Evolutionary conservation across 30 jellyfish, hydroid and myxozoan species (phyloP).

Genomic region (Aurelia sp.): DNA sequence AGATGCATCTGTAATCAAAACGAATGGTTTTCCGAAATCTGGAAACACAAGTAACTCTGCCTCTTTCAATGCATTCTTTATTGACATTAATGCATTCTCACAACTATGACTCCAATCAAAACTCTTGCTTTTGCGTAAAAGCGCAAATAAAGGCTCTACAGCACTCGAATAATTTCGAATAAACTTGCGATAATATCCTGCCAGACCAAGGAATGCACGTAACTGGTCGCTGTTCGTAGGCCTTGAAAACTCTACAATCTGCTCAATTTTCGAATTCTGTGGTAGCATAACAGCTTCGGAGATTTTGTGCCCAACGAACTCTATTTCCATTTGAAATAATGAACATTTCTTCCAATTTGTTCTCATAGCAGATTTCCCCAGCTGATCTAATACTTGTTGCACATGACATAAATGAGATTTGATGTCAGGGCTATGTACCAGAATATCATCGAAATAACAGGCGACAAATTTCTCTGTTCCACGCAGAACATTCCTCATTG

Average conservation of each 20-base stretch:
- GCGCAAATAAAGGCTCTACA: slow-evolving; percentile 12
- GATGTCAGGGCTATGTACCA: slow-evolving; percentile 11
- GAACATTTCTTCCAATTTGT: too few relatives aligned
- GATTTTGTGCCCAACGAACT: background rate
- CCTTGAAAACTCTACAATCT: slow-evolving; percentile 5
- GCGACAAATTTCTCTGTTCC: slow-evolving; percentile 20
- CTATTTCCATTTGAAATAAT: background rate
- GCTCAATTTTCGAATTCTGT: background rate
- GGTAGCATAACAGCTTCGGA: background rate
- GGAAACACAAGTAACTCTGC: slow-evolving; percentile 1
- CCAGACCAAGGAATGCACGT: slow-evolving; percentile 6
- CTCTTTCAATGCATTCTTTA: background rate
- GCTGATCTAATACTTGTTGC: background rate
- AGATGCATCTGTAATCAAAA: slow-evolving; percentile 2
- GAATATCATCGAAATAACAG: slow-evolving; percentile 24
- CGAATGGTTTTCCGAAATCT: slow-evolving; percentile 20
- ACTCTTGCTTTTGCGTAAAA: background rate
- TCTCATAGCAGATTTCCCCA: too few relatives aligned
- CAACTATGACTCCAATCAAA: background rate
- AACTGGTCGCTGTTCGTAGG: background rate
- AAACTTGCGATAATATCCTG: background rate
- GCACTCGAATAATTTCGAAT: background rate
- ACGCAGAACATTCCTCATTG: background rate
- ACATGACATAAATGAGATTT: background rate
- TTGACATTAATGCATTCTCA: slow-evolving; percentile 1